Percentiles rank a stretch among this genome's conserved stretches.
phyloP scores from a whole-genome alignment of 2,888 invertebrate genomes.

The Glaucopsyche alexis region DNA sequence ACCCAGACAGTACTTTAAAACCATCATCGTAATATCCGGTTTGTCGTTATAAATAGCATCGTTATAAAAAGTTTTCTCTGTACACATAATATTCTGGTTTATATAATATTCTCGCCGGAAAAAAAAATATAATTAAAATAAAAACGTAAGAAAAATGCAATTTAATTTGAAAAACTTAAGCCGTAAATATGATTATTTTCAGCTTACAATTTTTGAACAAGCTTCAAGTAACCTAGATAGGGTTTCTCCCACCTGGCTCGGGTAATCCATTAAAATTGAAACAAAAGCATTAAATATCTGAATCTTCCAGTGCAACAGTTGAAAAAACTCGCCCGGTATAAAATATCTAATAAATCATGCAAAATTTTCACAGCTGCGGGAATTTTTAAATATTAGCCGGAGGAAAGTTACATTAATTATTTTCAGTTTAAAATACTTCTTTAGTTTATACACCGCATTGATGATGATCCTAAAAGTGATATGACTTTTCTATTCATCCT shows the following conservation, averaged over 20 bases:
- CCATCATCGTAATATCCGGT: no score
- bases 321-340: conserved; percentile 23
- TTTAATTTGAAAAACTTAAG: conserved; percentile 13
- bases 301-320: conserved; percentile 26
- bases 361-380: conserved; percentile 20
- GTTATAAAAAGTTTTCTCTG: no score
- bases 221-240: conserved; percentile 27
- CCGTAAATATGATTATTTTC: conserved; percentile 7
- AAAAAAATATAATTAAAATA: neutral
- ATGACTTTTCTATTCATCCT: neutral
- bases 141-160: neutral
- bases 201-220: conserved; percentile 4
- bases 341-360: conserved; percentile 28
- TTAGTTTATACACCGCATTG: neutral
- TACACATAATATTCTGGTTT: no score
- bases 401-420: conserved; percentile 28
- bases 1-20: no score
- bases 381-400: conserved; percentile 28
- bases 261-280: conserved; percentile 29
- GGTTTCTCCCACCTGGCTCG: conserved; percentile 22
- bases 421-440: conserved; percentile 7
- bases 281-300: conserved; percentile 26
- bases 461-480: neutral
- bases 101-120: no score
- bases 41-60: no score